Evolutionary conservation across 2,797 vertebrate species (phyloP).

Genomic region (Benthosema pterotum): DNA sequence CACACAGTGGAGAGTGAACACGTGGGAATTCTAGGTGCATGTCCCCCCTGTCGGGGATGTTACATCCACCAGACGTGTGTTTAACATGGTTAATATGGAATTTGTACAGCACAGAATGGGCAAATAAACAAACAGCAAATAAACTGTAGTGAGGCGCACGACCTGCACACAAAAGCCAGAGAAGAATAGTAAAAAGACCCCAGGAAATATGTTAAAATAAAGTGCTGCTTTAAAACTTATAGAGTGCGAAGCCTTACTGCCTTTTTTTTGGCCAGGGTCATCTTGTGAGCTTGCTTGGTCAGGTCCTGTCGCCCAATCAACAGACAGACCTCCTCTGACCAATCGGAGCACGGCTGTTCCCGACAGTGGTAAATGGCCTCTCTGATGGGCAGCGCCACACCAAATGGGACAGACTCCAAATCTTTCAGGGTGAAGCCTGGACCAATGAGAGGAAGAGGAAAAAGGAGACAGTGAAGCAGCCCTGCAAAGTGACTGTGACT

Average conservation of each 20-base stretch:
- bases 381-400: constrained; percentile 93
- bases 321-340: constrained; percentile 94
- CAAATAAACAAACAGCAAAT: too few species aligned
- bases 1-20: background rate
- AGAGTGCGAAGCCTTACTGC: constrained; percentile 81
- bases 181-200: too few species aligned
- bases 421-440: constrained; percentile 94
- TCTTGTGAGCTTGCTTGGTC: constrained; percentile 93
- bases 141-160: too few species aligned
- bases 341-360: constrained; percentile 93
- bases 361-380: constrained; percentile 95
- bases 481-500: too few species aligned
- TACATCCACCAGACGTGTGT: too few species aligned
- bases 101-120: too few species aligned
- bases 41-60: too few species aligned
- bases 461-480: too few species aligned
- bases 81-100: too few species aligned
- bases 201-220: too few species aligned
- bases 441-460: background rate
- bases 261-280: constrained; percentile 89
- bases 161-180: too few species aligned
- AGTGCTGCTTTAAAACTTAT: background rate
- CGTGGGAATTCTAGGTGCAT: too few species aligned
- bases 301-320: constrained; percentile 95
- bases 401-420: constrained; percentile 94